Evolutionary conservation across 2,797 vertebrate genomes (phyloP).

Genomic region (Hephaestus fuliginosus): DNA sequence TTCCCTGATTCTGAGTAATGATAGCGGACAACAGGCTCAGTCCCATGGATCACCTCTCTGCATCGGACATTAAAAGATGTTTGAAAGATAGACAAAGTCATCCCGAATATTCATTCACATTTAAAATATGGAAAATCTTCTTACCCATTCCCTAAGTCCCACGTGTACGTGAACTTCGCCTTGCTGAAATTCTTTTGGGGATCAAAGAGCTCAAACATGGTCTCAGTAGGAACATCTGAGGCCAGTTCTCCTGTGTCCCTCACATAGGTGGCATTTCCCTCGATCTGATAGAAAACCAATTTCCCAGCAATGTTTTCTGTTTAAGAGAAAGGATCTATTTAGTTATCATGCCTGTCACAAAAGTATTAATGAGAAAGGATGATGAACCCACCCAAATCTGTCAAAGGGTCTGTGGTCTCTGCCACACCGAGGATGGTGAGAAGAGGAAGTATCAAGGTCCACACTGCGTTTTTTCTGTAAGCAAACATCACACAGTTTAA

Average conservation of each 20-base stretch:
- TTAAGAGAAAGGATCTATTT: neutral
- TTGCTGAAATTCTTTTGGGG: conserved; percentile 85
- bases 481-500: neutral
- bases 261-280: conserved; percentile 80
- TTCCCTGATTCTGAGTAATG: conserved; percentile 85
- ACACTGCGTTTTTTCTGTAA: conserved; percentile 48
- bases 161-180: conserved; percentile 87
- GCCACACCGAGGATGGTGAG: conserved; percentile 53
- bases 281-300: conserved; percentile 87
- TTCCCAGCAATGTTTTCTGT: conserved; percentile 85
- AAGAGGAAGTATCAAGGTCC: conserved; percentile 51
- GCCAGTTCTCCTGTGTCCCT: conserved; percentile 83
- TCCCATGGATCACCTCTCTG: conserved; percentile 88
- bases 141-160: conserved; percentile 93
- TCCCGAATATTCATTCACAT: too few species aligned
- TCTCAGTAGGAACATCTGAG: conserved; percentile 77
- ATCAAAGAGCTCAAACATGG: conserved; percentile 89
- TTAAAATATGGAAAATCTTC: neutral
- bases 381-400: conserved; percentile 66
- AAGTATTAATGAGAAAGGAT: neutral
- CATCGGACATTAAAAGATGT: neutral
- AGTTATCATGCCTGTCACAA: neutral
- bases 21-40: conserved; percentile 84
- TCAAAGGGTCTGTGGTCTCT: conserved; percentile 41
- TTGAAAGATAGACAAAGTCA: neutral